These are phyloP conservation scores for Reticulitermes lucifugus DNA, from an alignment of 2,888 invertebrate genomes.

Conservation along the genomic window DNA sequence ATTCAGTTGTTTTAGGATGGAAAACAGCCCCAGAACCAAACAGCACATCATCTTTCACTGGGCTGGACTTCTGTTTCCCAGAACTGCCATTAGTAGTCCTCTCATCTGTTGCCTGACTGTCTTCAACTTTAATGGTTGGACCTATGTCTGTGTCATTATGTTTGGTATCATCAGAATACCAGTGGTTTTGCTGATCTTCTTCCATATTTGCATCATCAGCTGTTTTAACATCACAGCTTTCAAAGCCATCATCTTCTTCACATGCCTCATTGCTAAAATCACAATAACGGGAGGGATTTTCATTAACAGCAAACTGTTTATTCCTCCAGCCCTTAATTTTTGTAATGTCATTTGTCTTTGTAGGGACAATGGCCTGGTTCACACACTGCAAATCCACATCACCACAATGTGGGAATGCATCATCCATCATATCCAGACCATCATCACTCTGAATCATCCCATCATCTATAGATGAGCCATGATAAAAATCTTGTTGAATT, in stretches of 20 bases:
- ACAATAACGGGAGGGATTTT: conserved; percentile 45
- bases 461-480: conserved; percentile 17
- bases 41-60: conserved; percentile 13
- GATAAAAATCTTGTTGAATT: conserved; percentile 40
- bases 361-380: conserved; percentile 54
- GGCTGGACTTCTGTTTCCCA: neutral
- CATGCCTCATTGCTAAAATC: conserved; percentile 30
- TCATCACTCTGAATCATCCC: conserved; percentile 41
- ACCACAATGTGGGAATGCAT: conserved; percentile 29
- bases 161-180: conserved; percentile 14
- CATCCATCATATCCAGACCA: conserved; percentile 44
- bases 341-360: conserved; percentile 61
- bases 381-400: conserved; percentile 32
- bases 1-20: neutral
- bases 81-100: neutral
- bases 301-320: conserved; percentile 55
- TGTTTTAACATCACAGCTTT: conserved; percentile 37
- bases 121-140: neutral
- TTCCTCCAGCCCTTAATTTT: conserved; percentile 62
- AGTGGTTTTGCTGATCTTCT: conserved; percentile 29
- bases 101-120: neutral
- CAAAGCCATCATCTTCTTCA: conserved; percentile 49
- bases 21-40: neutral
- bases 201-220: conserved; percentile 16
- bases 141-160: neutral